Percentiles rank a stretch among this genome's conserved stretches.
phyloP scores from a whole-genome alignment of 2,888 invertebrate genomes.

The Drosophila parthenogenetica region DNA sequence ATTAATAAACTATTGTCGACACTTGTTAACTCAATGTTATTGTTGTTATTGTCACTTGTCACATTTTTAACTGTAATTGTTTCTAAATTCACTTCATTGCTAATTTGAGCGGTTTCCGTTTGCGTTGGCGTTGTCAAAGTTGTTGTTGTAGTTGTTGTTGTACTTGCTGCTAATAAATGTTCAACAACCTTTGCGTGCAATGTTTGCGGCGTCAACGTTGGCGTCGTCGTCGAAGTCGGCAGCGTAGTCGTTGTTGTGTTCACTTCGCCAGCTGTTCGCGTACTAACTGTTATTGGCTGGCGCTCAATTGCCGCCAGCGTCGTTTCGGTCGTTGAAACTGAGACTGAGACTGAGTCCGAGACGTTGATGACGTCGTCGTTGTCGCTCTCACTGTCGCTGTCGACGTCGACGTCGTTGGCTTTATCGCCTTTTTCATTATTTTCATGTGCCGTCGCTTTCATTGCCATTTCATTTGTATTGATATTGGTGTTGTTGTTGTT shows the following conservation, averaged over 20 bases:
- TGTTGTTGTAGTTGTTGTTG: slow-evolving; percentile 26
- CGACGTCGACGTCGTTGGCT: slow-evolving; percentile 42
- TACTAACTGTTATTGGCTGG: slow-evolving; percentile 75
- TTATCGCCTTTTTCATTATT: slow-evolving; percentile 57
- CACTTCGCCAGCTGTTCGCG: slow-evolving; percentile 69
- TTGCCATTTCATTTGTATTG: slow-evolving; percentile 55
- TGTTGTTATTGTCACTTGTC: slow-evolving; percentile 37
- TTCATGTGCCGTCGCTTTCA: slow-evolving; percentile 57
- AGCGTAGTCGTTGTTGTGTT: slow-evolving; percentile 41
- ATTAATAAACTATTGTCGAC: slow-evolving; percentile 40
- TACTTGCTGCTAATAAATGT: slow-evolving; percentile 45
- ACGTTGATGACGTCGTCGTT: slow-evolving; percentile 47
- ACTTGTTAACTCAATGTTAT: slow-evolving; percentile 34
- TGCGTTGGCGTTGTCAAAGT: slow-evolving; percentile 55
- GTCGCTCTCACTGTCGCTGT: slow-evolving; percentile 16
- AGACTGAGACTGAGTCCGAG: slow-evolving; percentile 32
- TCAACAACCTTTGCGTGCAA: slow-evolving; percentile 43
- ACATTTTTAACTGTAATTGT: slow-evolving; percentile 53
- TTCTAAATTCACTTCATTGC: slow-evolving; percentile 77
- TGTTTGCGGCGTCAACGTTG: slow-evolving; percentile 36
- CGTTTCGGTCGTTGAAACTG: slow-evolving; percentile 51
- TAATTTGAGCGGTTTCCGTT: slow-evolving; percentile 77
- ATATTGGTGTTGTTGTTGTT: slow-evolving; percentile 16
- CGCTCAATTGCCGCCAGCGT: slow-evolving; percentile 47
- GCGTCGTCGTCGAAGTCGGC: slow-evolving; percentile 18